These are phyloP conservation scores for Cheilosia urbana DNA, from an alignment of 2,888 invertebrate species.

Conservation along the genomic window DNA sequence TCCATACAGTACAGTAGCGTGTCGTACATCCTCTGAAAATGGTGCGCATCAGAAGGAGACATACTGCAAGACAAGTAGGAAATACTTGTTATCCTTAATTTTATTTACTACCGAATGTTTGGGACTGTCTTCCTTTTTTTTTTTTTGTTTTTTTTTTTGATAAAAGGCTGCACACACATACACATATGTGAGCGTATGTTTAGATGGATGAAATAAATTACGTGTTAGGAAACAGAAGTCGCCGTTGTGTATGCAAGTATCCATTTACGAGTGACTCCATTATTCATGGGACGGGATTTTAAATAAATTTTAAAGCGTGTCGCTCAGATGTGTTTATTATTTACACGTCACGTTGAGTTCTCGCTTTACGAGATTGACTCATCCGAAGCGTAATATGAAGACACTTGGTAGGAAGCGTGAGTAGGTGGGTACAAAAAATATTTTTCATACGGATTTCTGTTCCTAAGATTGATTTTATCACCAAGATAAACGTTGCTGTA, in stretches of 20 bases:
- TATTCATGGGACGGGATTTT: neutral
- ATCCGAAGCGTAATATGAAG: neutral
- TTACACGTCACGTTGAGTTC: conserved; percentile 1
- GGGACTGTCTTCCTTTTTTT: neutral
- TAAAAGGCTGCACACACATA: neutral
- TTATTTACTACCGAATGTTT: conserved; percentile 56
- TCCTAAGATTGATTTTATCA: too few relatives aligned
- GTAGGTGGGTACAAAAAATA: too few relatives aligned
- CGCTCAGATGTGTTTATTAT: conserved; percentile 27
- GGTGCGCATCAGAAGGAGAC: conserved; percentile 16
- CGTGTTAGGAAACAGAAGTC: conserved; percentile 43
- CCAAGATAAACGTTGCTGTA: too few relatives aligned
- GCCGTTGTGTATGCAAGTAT: neutral
- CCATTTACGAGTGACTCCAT: neutral
- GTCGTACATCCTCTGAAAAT: conserved; percentile 9
- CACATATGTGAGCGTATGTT: neutral
- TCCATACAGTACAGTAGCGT: conserved; percentile 21
- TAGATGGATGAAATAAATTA: conserved; percentile 39
- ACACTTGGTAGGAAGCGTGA: neutral
- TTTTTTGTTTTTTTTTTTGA: neutral
- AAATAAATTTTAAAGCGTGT: conserved; percentile 16
- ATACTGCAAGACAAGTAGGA: conserved; percentile 24
- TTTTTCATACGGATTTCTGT: too few relatives aligned
- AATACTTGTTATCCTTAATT: conserved; percentile 64
- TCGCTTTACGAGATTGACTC: conserved; percentile 1